These are phyloP conservation scores for Tachina lurida DNA, from an alignment of 2,888 invertebrate genomes.

Conservation along the genomic window DNA sequence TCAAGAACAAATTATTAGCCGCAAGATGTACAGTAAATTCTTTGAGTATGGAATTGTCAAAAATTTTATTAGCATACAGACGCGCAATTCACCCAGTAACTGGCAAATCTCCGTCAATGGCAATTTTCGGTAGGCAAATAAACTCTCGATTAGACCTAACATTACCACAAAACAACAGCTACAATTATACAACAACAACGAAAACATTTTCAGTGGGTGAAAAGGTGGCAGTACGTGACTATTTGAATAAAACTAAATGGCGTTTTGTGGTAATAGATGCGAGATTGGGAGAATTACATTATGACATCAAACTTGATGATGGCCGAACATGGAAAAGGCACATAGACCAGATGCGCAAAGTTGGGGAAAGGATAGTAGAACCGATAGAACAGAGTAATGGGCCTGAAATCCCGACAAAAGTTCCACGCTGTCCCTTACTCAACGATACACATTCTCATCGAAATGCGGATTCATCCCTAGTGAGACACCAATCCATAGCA, in stretches of 20 bases:
- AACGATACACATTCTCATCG: no score
- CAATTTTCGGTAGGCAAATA: slow-evolving; percentile 41
- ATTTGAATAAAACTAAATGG: background rate
- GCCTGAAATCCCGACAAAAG: no score
- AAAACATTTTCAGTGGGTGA: background rate
- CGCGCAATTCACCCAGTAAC: slow-evolving; percentile 35
- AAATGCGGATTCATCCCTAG: no score
- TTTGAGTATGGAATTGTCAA: slow-evolving; percentile 11
- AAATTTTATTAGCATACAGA: slow-evolving; percentile 43
- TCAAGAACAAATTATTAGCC: slow-evolving; percentile 13
- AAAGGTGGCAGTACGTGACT: background rate
- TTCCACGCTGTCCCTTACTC: no score
- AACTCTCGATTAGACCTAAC: slow-evolving; percentile 4
- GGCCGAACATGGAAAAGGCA: background rate
- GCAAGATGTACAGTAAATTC: background rate
- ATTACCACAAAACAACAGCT: background rate
- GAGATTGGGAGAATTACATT: background rate
- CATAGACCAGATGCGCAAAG: background rate
- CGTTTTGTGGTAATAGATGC: background rate
- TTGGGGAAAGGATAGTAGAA: background rate
- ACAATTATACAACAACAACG: background rate
- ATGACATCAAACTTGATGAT: background rate
- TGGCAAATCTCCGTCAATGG: slow-evolving; percentile 36
- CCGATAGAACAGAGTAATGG: no score
- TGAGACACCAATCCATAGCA: no score